Conservation (phyloP, 2,113 vertebrate genomes). For the Lamprotornis superbus region DNA sequence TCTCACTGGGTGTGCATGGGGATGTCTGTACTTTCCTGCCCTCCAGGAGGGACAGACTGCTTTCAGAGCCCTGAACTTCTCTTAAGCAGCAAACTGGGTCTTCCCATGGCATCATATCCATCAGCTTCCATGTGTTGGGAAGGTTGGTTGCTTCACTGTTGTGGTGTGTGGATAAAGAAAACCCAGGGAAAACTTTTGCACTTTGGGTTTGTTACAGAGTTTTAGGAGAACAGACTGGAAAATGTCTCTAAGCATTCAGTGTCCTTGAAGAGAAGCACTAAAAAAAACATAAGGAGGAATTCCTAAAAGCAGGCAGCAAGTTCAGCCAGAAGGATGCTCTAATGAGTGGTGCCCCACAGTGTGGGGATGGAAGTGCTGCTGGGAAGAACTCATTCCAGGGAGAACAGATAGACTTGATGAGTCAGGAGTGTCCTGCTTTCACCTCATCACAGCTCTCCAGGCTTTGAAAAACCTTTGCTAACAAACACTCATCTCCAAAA, state of each 20-base stretch:
- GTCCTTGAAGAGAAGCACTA: background rate
- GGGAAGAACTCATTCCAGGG: background rate
- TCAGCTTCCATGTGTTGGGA: background rate
- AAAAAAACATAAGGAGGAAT: background rate
- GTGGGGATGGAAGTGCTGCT: background rate
- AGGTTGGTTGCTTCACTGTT: background rate
- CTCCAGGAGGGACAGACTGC: background rate
- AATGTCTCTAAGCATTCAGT: background rate
- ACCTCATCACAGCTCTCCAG: background rate
- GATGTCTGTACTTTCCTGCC: background rate
- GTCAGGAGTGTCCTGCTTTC: slow-evolving; percentile 27
- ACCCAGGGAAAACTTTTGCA: background rate
- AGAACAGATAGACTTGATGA: background rate
- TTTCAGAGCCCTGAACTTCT: background rate
- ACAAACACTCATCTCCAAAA: background rate
- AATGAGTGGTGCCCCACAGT: background rate
- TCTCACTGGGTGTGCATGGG: fast-evolving
- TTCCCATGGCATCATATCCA: background rate
- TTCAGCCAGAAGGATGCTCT: background rate
- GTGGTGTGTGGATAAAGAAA: background rate
- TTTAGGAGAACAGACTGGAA: background rate
- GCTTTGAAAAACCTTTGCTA: slow-evolving; percentile 1
- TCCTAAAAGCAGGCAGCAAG: background rate
- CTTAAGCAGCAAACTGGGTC: background rate
- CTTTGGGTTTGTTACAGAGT: background rate